A percentile compares a stretch with the other conserved stretches of the same genome.
These are phyloP conservation scores for Nesoenas mayeri DNA, from an alignment of 2,113 vertebrate species.

Conservation along the genomic window DNA sequence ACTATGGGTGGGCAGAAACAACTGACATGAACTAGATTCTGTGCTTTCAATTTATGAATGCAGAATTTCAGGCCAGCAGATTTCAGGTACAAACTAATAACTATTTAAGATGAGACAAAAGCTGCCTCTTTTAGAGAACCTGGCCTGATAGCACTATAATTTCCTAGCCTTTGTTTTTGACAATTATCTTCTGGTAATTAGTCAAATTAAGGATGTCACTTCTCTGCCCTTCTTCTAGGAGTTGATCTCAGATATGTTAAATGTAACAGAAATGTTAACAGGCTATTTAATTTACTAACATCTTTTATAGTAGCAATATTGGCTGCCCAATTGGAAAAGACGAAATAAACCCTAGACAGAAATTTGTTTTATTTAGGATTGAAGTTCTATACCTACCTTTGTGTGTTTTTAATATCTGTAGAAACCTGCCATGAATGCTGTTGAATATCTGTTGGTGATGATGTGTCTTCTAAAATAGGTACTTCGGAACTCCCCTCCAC, in stretches of 20 bases:
- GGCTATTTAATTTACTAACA: background rate
- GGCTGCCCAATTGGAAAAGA: background rate
- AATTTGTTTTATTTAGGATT: background rate
- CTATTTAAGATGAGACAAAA: background rate
- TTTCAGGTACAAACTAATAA: background rate
- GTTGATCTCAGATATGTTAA: background rate
- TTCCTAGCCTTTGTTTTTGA: background rate
- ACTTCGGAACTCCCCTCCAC: constrained; percentile 87
- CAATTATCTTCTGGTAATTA: background rate
- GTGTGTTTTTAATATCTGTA: constrained; percentile 93
- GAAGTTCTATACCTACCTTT: constrained; percentile 77
- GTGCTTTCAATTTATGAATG: background rate
- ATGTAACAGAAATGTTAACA: background rate
- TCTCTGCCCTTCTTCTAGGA: background rate
- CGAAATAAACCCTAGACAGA: background rate
- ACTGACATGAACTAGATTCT: background rate
- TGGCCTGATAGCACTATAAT: background rate
- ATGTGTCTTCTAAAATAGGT: constrained; percentile 90
- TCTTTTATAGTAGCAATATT: background rate
- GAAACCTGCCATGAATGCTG: constrained; percentile 91
- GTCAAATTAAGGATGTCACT: background rate
- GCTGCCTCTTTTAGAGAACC: background rate
- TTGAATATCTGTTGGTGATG: constrained; percentile 84
- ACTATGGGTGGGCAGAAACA: background rate
- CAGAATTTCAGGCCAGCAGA: background rate